phyloP scores from a whole-genome alignment of 2,888 invertebrate species.

The Amphiduros pacificus region DNA sequence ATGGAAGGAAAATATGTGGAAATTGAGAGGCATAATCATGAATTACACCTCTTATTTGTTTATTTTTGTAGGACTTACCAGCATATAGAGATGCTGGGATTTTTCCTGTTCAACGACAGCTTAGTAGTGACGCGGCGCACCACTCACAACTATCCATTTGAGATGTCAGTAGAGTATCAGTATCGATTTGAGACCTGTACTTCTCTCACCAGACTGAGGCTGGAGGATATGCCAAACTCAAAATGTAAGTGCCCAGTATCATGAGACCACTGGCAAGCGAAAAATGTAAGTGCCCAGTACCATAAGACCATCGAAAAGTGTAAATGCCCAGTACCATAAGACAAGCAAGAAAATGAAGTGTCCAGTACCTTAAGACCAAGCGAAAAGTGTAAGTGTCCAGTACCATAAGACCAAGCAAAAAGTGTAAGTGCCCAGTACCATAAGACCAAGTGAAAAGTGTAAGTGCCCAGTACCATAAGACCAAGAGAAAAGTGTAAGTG shows the following conservation, averaged over 20 bases:
- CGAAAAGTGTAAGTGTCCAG: too few species aligned
- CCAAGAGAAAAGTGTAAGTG: too few species aligned
- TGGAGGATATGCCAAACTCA: conserved; percentile 51
- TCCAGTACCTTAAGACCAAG: too few species aligned
- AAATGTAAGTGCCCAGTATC: conserved; percentile 53
- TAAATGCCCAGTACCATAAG: too few species aligned
- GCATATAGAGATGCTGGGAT: conserved; percentile 48
- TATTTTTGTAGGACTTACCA: conserved; percentile 43
- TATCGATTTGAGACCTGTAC: conserved; percentile 49
- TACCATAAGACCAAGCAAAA: too few species aligned
- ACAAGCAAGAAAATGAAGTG: too few species aligned
- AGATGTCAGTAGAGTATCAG: conserved; percentile 42
- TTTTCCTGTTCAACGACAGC: conserved; percentile 56
- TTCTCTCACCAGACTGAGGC: conserved; percentile 40
- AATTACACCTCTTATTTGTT: neutral
- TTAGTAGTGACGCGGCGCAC: conserved; percentile 49
- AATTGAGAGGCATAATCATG: neutral
- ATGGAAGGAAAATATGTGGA: neutral
- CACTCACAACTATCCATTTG: conserved; percentile 51
- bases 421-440: too few species aligned
- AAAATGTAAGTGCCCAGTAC: too few species aligned
- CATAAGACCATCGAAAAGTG: too few species aligned
- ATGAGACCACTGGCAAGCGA: too few species aligned
- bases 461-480: too few species aligned
- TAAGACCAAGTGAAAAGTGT: too few species aligned